These are phyloP conservation scores for Pardalotus punctatus DNA, from an alignment of 2,113 vertebrate species.

Conservation along the genomic window DNA sequence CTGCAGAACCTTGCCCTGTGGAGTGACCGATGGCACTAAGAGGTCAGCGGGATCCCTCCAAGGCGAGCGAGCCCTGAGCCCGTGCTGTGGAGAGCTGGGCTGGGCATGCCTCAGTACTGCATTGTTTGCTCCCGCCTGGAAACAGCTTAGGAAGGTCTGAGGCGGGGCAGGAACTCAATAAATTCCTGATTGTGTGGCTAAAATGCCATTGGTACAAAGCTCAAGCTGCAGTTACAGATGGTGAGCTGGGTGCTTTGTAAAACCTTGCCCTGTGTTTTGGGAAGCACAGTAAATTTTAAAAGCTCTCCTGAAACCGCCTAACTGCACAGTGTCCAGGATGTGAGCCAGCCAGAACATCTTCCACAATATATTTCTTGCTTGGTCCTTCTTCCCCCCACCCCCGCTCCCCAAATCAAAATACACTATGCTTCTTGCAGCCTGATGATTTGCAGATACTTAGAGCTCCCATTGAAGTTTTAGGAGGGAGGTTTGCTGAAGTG, in stretches of 20 bases:
- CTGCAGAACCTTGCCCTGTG: accelerated
- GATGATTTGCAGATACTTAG: neutral
- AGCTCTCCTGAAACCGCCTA: neutral
- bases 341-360: neutral
- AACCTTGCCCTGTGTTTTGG: neutral
- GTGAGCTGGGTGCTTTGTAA: neutral
- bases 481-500: neutral
- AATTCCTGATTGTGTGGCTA: neutral
- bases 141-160: neutral
- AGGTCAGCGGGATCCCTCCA: accelerated
- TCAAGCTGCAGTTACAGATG: neutral
- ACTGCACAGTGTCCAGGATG: neutral
- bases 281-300: neutral
- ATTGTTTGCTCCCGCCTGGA: neutral
- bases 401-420: neutral
- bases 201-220: neutral
- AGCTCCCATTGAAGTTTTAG: neutral
- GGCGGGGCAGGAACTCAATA: neutral
- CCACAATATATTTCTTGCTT: neutral
- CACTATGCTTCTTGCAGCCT: neutral
- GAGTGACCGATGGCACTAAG: accelerated
- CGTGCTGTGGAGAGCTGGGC: neutral
- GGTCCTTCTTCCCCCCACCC: neutral
- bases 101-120: neutral
- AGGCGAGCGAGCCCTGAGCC: accelerated